Conservation (phyloP, 64 coral and sea anemone species). For the Catalaphyllia jardinei region DNA sequence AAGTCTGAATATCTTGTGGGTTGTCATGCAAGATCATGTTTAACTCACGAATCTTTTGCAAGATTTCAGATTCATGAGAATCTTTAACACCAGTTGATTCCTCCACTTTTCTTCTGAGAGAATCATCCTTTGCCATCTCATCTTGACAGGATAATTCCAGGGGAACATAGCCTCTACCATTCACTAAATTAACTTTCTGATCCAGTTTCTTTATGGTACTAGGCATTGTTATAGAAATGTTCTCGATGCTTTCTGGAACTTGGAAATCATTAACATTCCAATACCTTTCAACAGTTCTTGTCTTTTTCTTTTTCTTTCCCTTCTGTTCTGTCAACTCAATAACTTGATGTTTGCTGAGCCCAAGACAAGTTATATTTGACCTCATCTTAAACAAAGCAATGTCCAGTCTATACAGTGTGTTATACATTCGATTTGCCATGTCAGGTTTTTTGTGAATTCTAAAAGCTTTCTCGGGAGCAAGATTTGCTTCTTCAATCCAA, state of each 20-base stretch:
- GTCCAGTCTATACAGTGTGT: conserved; percentile 81
- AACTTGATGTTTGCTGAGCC: conserved; percentile 66
- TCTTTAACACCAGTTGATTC: conserved; percentile 8
- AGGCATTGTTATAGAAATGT: background rate
- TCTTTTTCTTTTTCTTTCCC: conserved; percentile 66
- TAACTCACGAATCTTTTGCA: conserved; percentile 64
- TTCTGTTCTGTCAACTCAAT: conserved; percentile 56
- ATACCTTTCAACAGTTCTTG: conserved; percentile 46
- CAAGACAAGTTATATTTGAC: conserved; percentile 69
- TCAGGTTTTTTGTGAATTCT: conserved; percentile 86
- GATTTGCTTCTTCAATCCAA: conserved; percentile 86
- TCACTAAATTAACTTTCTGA: background rate
- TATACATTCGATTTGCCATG: conserved; percentile 81
- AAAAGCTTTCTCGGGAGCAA: conserved; percentile 77
- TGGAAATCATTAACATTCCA: conserved; percentile 49
- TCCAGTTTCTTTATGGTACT: background rate
- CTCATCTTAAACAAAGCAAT: conserved; percentile 84
- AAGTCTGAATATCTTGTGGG: conserved; percentile 74
- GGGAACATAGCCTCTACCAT: conserved; percentile 59
- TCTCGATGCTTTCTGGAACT: conserved; percentile 8
- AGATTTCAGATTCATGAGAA: background rate
- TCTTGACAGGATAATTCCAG: conserved; percentile 44
- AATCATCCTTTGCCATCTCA: background rate
- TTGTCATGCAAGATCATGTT: conserved; percentile 79
- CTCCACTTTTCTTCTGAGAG: background rate